A percentile compares a stretch with the other conserved stretches of the same genome.
Conservation (phyloP, 2,113 vertebrate species). For the Anhinga rufa region DNA sequence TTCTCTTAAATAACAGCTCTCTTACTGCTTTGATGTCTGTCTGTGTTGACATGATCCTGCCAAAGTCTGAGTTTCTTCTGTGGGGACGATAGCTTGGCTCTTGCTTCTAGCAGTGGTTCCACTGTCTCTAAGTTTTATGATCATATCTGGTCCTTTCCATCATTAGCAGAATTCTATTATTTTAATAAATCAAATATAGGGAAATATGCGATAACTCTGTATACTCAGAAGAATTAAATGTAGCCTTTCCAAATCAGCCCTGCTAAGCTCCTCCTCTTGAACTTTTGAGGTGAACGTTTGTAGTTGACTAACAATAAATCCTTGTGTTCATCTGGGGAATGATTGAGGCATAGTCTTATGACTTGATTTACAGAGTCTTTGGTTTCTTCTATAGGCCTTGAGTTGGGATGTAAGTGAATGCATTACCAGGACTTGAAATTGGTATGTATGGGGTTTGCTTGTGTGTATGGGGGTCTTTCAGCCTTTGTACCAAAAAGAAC, state of each 20-base stretch:
- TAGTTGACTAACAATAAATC: neutral
- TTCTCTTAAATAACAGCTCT: neutral
- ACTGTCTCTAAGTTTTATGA: neutral
- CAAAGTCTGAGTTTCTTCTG: neutral
- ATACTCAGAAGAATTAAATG: neutral
- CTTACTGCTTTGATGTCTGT: neutral
- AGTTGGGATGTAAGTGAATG: neutral
- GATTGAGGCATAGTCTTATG: conserved; percentile 3
- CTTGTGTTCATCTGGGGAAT: neutral
- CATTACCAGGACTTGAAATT: neutral
- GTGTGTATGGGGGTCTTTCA: neutral
- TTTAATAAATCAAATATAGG: neutral
- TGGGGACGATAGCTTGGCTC: neutral
- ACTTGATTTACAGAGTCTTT: neutral
- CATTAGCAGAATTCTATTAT: neutral
- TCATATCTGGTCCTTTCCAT: neutral
- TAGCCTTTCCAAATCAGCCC: neutral
- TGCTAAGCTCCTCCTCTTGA: neutral
- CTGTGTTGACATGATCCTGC: neutral
- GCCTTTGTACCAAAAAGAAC: neutral
- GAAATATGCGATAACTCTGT: neutral
- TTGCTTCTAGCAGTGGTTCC: neutral
- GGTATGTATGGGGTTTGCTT: neutral
- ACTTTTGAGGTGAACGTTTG: neutral
- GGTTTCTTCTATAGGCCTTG: neutral